Percentiles rank a stretch among this genome's conserved stretches.
These are phyloP conservation scores for Zeus faber DNA, from an alignment of 2,113 vertebrate species.

Conservation along the genomic window DNA sequence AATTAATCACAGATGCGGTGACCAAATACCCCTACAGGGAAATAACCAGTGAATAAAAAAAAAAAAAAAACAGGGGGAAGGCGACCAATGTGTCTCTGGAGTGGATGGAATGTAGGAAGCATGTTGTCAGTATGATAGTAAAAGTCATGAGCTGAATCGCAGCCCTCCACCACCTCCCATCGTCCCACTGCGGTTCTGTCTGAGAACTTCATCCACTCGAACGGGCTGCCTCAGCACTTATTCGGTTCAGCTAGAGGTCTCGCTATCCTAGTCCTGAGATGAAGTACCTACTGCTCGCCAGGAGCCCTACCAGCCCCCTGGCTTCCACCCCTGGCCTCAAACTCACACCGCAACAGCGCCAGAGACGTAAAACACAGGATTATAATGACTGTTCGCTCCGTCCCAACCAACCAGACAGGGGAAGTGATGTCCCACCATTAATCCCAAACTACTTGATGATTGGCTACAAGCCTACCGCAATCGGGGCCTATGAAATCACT, in stretches of 20 bases:
- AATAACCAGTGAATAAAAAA: too few relatives aligned
- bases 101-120: slow-evolving; percentile 20
- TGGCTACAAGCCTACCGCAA: slow-evolving; percentile 24
- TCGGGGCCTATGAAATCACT: slow-evolving; percentile 16
- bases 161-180: slow-evolving; percentile 23
- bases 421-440: slow-evolving; percentile 33
- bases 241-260: slow-evolving; percentile 65
- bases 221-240: slow-evolving; percentile 62
- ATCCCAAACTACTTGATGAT: slow-evolving; percentile 45
- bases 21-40: too few relatives aligned
- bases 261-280: slow-evolving; percentile 49
- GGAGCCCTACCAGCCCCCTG: slow-evolving; percentile 44
- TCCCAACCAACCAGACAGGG: slow-evolving; percentile 21
- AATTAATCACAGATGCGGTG: too few relatives aligned
- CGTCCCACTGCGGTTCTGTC: slow-evolving; percentile 32
- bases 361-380: slow-evolving; percentile 51
- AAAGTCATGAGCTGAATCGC: slow-evolving; percentile 25
- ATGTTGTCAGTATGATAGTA: slow-evolving; percentile 32
- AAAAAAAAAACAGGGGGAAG: too few relatives aligned
- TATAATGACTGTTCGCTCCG: slow-evolving; percentile 57
- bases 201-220: slow-evolving; percentile 43
- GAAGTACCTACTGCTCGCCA: slow-evolving; percentile 56
- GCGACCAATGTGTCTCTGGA: slow-evolving; percentile 34
- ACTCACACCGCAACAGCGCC: slow-evolving; percentile 51
- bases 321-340: slow-evolving; percentile 45